Conservation (phyloP, 2,113 vertebrate genomes). For the Rostratula benghalensis region DNA sequence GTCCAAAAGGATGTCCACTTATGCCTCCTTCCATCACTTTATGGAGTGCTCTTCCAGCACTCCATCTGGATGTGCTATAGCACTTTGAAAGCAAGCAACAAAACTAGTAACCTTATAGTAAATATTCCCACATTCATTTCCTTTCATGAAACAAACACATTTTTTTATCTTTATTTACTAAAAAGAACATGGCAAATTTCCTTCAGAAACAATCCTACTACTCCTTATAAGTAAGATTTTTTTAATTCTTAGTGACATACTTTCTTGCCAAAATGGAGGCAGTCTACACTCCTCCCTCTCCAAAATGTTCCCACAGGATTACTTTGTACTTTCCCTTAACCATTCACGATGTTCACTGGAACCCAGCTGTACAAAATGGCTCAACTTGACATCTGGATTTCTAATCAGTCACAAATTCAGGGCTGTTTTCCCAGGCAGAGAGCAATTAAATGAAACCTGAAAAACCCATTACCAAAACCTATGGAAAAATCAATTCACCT, state of each 20-base stretch:
- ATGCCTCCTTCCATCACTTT: no score
- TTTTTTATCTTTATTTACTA: background rate
- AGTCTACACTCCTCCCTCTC: background rate
- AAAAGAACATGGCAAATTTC: background rate
- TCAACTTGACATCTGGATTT: constrained; percentile 29
- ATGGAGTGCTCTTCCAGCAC: no score
- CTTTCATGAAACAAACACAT: background rate
- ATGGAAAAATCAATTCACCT: background rate
- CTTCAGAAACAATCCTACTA: background rate
- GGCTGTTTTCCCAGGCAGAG: constrained; percentile 36
- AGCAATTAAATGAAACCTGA: constrained; percentile 3
- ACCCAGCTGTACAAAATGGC: constrained; percentile 16
- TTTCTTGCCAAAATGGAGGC: background rate
- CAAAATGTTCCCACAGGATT: constrained; percentile 6
- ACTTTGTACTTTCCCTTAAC: constrained; percentile 18
- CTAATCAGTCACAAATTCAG: background rate
- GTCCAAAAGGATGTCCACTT: background rate
- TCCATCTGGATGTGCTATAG: background rate
- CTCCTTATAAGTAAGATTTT: background rate
- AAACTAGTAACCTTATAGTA: background rate
- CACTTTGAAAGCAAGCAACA: background rate
- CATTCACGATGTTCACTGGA: background rate
- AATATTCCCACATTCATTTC: background rate
- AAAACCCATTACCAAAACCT: constrained; percentile 26
- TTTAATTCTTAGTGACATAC: background rate